These are phyloP conservation scores for Sarcoramphus papa DNA, from an alignment of 2,797 vertebrate genomes.

Conservation along the genomic window DNA sequence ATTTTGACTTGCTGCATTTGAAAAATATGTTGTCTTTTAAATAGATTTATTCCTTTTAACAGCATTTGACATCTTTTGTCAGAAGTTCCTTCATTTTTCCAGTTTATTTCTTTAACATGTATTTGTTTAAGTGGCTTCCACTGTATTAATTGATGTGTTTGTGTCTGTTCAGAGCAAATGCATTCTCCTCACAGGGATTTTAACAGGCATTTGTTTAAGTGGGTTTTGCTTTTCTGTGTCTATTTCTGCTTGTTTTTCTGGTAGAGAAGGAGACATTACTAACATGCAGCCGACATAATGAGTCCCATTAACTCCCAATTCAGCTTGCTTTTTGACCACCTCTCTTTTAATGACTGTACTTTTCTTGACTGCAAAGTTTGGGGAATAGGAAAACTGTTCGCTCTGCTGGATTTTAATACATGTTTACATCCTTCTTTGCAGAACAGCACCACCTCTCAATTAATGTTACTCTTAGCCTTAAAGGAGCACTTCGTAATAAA, in stretches of 20 bases:
- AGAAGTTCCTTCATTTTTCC: constrained; percentile 48
- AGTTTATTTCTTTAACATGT: constrained; percentile 68
- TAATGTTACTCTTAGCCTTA: constrained; percentile 52
- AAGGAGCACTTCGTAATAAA: constrained; percentile 36
- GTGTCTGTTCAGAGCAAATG: constrained; percentile 69
- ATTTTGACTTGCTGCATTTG: constrained; percentile 58
- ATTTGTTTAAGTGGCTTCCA: constrained; percentile 76
- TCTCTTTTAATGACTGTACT: constrained; percentile 65
- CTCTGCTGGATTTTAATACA: constrained; percentile 71
- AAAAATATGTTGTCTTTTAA: constrained; percentile 57
- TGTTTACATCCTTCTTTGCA: constrained; percentile 66
- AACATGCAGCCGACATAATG: constrained; percentile 66
- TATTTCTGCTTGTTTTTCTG: constrained; percentile 67
- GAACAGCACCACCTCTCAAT: constrained; percentile 68
- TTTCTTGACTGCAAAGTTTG: constrained; percentile 64
- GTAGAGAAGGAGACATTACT: constrained; percentile 49
- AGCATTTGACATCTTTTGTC: constrained; percentile 44
- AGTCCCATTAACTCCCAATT: constrained; percentile 72
- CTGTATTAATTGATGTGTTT: constrained; percentile 76
- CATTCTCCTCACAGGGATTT: constrained; percentile 59
- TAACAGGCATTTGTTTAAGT: constrained; percentile 70
- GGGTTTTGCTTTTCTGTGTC: constrained; percentile 63
- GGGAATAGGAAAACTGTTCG: constrained; percentile 59
- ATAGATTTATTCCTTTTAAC: constrained; percentile 45
- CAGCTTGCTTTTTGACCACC: constrained; percentile 66